Base-by-base conservation (phyloP, 2,113 vertebrate species). In the Ctenodactylus gundi region DNA sequence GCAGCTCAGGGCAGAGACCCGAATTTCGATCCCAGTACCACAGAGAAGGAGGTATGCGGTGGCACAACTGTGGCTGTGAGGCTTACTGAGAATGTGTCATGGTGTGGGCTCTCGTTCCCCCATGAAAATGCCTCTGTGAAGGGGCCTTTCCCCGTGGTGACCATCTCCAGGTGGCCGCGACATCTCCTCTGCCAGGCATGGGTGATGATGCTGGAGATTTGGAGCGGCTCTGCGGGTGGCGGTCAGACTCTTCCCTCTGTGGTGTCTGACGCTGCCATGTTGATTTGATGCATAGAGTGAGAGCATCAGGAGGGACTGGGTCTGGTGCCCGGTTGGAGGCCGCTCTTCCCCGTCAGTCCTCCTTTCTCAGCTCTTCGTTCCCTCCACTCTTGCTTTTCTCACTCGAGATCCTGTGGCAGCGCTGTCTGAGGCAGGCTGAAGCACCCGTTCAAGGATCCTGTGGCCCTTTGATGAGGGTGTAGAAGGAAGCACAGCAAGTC, bases 81-180 rank as follows among this genome's bases (percentile, higher is more conserved):
- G 36, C 21, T 44, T 23, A 15, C 23, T 17, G 57, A 91, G 65
- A 60, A 27, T 8, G 85, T n/a, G n/a, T n/a, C n/a, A n/a, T n/a
- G n/a, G n/a, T n/a, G n/a, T n/a, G n/a, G n/a, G n/a, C n/a, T n/a
- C n/a, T n/a, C n/a, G n/a, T 4, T 20, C 41, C 17, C 14, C 39
- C 39, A 13, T 41, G 36, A n/a, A 46, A 4, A 1, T 27, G 9
- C 9, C 44, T 3, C 31, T 14, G 11, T 36, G 7, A 7, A 23
- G 23, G 10, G 3, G 51, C 53, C 7, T 46, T 21, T 36, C 53
- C 53, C 51, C 11, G 1, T 10, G n/a, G 39, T 3, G 18, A 14
- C n/a, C 0, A 0, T 10, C 34, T 58, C 17, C 14, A 25, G 18
- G 46, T 36, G 36, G 29, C 11, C 7, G 10, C 9, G 0, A 9